Evolutionary conservation across 2,113 vertebrate genomes (phyloP).

Genomic region (Melanotaenia duboulayi): DNA sequence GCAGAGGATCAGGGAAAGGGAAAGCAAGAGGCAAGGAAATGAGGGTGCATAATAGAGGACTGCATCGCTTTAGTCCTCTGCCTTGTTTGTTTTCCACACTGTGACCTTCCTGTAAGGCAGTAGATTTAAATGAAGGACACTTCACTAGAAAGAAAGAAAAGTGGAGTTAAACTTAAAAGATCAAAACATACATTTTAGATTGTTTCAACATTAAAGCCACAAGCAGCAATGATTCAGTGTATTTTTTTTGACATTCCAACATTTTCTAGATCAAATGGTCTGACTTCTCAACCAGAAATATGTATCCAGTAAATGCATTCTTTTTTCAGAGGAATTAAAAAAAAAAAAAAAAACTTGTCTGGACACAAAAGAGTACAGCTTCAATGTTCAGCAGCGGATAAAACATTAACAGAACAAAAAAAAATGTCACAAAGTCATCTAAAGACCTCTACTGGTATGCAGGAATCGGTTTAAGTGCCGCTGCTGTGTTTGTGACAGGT

Average conservation of each 20-base stretch:
- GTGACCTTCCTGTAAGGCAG: constrained; percentile 74
- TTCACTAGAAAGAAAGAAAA: constrained; percentile 40
- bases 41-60: constrained; percentile 50
- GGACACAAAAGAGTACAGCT: constrained; percentile 5
- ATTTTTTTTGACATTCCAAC: neutral
- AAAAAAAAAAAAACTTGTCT: constrained; percentile 27
- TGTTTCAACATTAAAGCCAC: neutral
- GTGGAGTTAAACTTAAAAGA: constrained; percentile 1
- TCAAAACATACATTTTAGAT: neutral
- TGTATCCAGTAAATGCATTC: neutral
- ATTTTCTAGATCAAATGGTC: neutral
- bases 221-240: neutral
- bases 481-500: constrained; percentile 74
- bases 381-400: constrained; percentile 32
- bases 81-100: constrained; percentile 76
- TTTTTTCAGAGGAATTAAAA: constrained; percentile 11
- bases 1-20: constrained; percentile 78
- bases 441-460: constrained; percentile 51
- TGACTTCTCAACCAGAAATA: neutral
- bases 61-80: constrained; percentile 63
- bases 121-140: constrained; percentile 53
- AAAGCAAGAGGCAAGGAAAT: constrained; percentile 59
- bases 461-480: constrained; percentile 74
- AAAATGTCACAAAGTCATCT: constrained; percentile 55
- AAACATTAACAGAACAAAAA: constrained; percentile 45